These are phyloP conservation scores for Graphium colonna DNA, from an alignment of 2,888 invertebrate genomes.

Conservation along the genomic window DNA sequence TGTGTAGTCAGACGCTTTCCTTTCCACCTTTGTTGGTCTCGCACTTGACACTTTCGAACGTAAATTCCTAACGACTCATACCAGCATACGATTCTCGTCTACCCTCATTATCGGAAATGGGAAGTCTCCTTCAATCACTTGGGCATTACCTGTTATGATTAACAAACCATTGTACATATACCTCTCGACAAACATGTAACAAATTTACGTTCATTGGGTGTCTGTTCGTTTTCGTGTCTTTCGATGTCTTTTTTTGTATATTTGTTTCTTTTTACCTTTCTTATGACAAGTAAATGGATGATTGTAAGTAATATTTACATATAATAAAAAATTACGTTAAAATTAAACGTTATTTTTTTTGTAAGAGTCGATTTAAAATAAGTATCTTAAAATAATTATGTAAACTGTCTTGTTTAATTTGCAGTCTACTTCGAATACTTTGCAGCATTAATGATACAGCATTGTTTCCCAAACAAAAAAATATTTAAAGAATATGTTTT, in stretches of 20 bases:
- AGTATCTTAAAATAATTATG: no score
- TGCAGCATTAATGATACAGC: no score
- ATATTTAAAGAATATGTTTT: no score
- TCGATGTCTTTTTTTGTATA: slow-evolving; percentile 14
- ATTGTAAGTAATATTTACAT: no score
- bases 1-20: slow-evolving; percentile 21
- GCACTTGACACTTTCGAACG: slow-evolving; percentile 13
- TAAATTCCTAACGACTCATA: slow-evolving; percentile 15
- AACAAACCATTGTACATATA: slow-evolving; percentile 15
- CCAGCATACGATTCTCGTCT: background rate
- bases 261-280: background rate
- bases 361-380: no score
- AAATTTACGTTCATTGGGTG: slow-evolving; percentile 22
- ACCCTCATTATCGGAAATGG: background rate
- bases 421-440: no score
- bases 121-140: slow-evolving; percentile 3
- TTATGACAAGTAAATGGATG: background rate
- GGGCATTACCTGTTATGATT: slow-evolving; percentile 7
- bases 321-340: no score
- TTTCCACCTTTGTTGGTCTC: slow-evolving; percentile 12
- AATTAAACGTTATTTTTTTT: no score
- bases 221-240: slow-evolving; percentile 15
- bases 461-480: no score
- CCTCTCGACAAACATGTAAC: background rate
- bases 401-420: no score